Evolutionary conservation across 2,888 invertebrate genomes (phyloP), one percentile per base, ranked within the genome.

Genomic region (Patella caerulea): DNA sequence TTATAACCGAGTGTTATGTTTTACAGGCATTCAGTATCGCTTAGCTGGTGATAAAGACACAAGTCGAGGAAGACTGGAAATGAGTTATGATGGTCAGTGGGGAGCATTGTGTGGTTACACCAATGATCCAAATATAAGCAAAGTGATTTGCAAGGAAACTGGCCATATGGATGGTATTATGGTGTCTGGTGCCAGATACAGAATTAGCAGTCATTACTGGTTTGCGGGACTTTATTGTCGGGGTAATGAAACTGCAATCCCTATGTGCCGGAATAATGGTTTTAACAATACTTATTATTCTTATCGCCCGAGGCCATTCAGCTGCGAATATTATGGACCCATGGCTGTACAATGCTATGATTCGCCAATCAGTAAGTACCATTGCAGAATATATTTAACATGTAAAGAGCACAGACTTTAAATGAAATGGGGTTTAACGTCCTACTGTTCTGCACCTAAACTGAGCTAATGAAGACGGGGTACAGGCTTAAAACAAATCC

Each of bases 91-190:
- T 34, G 85, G 86, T 9, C 76, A 79, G n/a, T 85, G 86, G 84
- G 88, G 88, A 12, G 84, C 85, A 7, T 78, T 88, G 24, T 88
- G 88, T 81, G 85, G 87, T 72, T 82, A 84, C 79, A 77, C 83
- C 5, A 85, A 85, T 84, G 84, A 84, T 65, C 82, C 85, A 1
- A 52, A 85, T 9, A 86, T 85, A 77, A 87, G 87, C 29, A 69
- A 80, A 12, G 88, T 88, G 0, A 82, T 86, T 73, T 88, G 88
- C 74, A 81, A 79, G 71, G 80, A 80, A 55, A 76, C 86, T 11
- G 86, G 86, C 2, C 77, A 75, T 34, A 45, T 12, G 1, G 80
- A 79, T 59, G 80, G 81, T 14, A 75, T 76, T 19, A 56, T 29
- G 19, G 72, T 69, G 15, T 54, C 73, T 17, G 83, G 79, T 45